Base-by-base conservation (phyloP, 2,113 vertebrate species). In the Perccottus glenii region DNA sequence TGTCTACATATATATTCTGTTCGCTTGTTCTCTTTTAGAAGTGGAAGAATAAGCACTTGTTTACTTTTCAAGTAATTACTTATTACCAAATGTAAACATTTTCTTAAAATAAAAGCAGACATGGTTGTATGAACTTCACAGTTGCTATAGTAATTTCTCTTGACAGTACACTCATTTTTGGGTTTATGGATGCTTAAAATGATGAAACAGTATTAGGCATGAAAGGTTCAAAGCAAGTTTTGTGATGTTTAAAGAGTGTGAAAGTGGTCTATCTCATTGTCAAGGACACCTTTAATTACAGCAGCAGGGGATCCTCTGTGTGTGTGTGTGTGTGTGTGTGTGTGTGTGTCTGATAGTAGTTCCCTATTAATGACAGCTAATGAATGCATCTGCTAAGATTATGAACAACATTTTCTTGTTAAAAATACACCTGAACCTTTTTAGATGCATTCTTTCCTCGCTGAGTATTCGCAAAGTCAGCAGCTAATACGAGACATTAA, bases 271-370 rank as follows among this genome's bases (percentile, higher is more conserved):
- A 74, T 88, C 81, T 90, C 77, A 53, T 82, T 85, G 87, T 90
- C 87, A 89, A 92, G 88, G 87, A 91, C 90, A 90, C 90, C 82
- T 87, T 90, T 93, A 93, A 93, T 92, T 92, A 89, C 87, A 87
- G 44, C 90, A 87, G 83, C 83, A 70, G 88, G 87, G 83, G 61
- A 61, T 60, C 48, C 46, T 65, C 1, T 62, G 52, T 57, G 61
- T 62, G 67, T 46, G 48, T 64, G 62, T 58, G 57, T 62, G 38
- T 42, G 48, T 64, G 62, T 62, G 52, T 57, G 61, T 62, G 67
- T 46, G 48, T 64, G 62, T 58, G 57, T 62, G 38, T 42, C 64
- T 73, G 27, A 15, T 50, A 14, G 57, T 50, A 43, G 40, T 38
- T 49, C 56, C 38, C 61, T 61, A 65, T 58, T 53, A 77, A 67